Base-by-base conservation (phyloP, 2,113 vertebrate species). In the Nibea coibor region DNA sequence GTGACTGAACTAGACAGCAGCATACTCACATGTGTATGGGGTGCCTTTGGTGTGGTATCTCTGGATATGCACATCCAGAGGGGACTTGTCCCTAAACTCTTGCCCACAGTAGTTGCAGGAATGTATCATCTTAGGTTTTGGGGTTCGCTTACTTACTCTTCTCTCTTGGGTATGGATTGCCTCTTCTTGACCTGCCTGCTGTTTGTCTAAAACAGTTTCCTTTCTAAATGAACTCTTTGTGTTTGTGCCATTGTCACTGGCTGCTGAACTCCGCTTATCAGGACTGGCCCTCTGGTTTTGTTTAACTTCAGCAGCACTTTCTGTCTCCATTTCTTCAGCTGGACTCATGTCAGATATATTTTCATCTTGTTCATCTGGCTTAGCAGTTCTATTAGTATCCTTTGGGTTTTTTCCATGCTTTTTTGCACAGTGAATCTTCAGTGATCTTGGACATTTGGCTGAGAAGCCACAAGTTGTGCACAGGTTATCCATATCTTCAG, bases 21-120 rank as follows among this genome's bases (percentile, higher is more conserved):
- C 3, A 72, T 88, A 92, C 93, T 94, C 64, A 94, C 93, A 91
- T 75, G 83, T 83, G 51, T 72, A 90, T 0, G 88, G 89, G 22
- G 71, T 75, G 76, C 94, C 94, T 88, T 94, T 93, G 51, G 82
- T 76, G 61, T 96, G 96, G 82, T 91, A 87, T 69, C 89, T 93
- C 82, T 93, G 90, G 73, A 91, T 19, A 11, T 96, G 95, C 26
- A 80, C 81, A 79, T 95, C 94, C 61, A 96, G 84, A 67, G 88
- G 94, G 42, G 87, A 82, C 82, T 75, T 92, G 74, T 95, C 91
- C 42, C 90, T 81, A 74, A 96, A 95, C 82, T 87, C 81, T 15
- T 94, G 92, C 53, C 93, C 95, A 93, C 96, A 95, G 47, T 92
- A 93, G 70, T 81, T 58, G 71, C 94, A 96, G 19, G 92, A 84